phyloP scores from a whole-genome alignment of 2,113 vertebrate species.

The Raja brachyura region DNA sequence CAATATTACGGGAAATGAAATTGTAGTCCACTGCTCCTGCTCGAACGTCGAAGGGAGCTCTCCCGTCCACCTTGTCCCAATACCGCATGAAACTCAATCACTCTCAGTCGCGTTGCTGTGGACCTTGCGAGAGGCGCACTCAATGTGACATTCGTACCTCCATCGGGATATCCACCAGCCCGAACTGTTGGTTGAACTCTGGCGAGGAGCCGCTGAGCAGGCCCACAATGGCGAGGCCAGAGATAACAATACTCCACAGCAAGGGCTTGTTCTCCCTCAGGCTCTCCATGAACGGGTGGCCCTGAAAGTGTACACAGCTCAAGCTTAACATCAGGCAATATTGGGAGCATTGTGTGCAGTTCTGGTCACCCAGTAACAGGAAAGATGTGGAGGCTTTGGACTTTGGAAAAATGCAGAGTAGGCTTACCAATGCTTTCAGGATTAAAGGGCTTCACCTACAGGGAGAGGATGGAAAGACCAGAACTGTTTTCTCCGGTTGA shows the following conservation, averaged over 20 bases:
- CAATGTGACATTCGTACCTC: constrained; percentile 63
- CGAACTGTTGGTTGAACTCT: constrained; percentile 88
- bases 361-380: too few relatives aligned
- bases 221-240: constrained; percentile 71
- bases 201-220: constrained; percentile 81
- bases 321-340: not conserved
- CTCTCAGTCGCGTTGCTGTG: not conserved
- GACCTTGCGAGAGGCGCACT: not conserved
- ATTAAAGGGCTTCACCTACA: too few relatives aligned
- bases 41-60: not conserved
- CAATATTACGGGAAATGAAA: not conserved
- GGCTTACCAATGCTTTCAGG: too few relatives aligned
- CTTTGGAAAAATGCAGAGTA: too few relatives aligned
- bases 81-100: not conserved
- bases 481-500: too few relatives aligned
- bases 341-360: too few relatives aligned
- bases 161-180: constrained; percentile 83
- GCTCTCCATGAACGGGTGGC: constrained; percentile 93
- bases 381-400: too few relatives aligned
- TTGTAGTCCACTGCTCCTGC: not conserved
- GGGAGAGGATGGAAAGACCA: too few relatives aligned
- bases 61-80: not conserved
- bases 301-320: constrained; percentile 53
- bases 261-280: constrained; percentile 81
- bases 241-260: constrained; percentile 81